Conservation (phyloP, 1,140 invertebrate species). For the Hypothenemus hampei region DNA sequence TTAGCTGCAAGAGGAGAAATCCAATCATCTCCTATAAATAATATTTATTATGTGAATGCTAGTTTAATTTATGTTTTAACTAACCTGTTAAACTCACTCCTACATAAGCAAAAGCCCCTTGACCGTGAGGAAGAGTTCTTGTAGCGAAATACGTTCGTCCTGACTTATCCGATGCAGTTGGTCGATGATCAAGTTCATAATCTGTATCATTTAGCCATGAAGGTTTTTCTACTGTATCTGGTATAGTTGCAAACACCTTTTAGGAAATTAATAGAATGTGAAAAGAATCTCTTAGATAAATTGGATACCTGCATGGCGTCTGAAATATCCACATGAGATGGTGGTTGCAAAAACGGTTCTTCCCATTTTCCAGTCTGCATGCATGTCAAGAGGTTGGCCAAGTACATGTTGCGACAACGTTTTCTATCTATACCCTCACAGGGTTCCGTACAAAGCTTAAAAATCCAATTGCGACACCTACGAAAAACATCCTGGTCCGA, state of each 20-base stretch:
- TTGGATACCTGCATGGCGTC: conserved; percentile 33
- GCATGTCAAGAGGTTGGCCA: conserved; percentile 43
- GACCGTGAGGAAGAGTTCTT: conserved; percentile 41
- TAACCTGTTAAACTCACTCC: conserved; percentile 34
- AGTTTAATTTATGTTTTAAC: neutral
- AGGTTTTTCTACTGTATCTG: conserved; percentile 31
- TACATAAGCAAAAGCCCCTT: conserved; percentile 46
- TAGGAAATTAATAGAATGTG: neutral
- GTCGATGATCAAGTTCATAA: conserved; percentile 27
- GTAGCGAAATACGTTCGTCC: conserved; percentile 47
- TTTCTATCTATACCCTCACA: conserved; percentile 39
- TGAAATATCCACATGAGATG: conserved; percentile 37
- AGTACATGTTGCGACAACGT: conserved; percentile 45
- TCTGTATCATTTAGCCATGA: conserved; percentile 38
- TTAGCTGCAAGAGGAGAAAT: conserved; percentile 10
- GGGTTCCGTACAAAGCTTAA: conserved; percentile 43
- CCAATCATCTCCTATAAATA: conserved; percentile 16
- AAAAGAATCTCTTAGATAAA: neutral
- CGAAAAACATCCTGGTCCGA: conserved; percentile 21
- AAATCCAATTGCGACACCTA: conserved; percentile 37
- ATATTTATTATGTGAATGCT: neutral
- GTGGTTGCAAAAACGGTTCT: conserved; percentile 40
- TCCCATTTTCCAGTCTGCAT: conserved; percentile 43
- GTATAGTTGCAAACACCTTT: conserved; percentile 26
- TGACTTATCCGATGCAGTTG: conserved; percentile 28